Conservation (phyloP, 2,113 vertebrate species). For the Mionectes macconnelli region DNA sequence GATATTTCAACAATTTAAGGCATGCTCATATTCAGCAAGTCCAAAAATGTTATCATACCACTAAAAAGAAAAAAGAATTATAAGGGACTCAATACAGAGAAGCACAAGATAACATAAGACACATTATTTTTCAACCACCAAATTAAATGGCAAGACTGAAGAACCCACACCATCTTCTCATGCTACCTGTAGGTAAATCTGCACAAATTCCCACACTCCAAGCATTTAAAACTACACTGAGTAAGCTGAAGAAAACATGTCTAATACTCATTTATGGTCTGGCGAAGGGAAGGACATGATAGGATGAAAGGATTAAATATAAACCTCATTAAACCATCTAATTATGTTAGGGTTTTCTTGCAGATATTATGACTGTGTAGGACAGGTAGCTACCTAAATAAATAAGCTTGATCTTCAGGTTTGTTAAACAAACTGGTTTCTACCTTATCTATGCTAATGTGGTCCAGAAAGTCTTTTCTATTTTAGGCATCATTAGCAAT, state of each 20-base stretch:
- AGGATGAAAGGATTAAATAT: neutral
- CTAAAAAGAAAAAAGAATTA: neutral
- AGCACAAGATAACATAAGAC: neutral
- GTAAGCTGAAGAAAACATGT: neutral
- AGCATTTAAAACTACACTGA: neutral
- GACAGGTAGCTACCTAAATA: neutral
- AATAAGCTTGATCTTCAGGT: neutral
- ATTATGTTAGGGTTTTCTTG: neutral
- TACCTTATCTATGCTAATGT: no score
- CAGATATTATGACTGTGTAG: neutral
- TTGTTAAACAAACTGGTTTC: neutral
- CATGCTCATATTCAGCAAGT: neutral
- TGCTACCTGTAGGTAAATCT: neutral
- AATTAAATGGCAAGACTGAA: neutral
- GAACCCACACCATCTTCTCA: neutral
- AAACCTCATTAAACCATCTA: neutral
- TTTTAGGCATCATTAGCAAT: neutral
- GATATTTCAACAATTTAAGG: neutral
- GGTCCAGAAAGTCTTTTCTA: no score
- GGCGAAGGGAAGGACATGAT: neutral
- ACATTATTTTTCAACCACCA: neutral
- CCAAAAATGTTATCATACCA: neutral
- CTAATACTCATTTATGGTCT: neutral
- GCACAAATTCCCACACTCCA: neutral
- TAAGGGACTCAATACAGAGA: neutral